A percentile compares a stretch with the other conserved stretches of the same genome.
Conservation (phyloP, 2,888 invertebrate species). For the Drepana falcataria region DNA sequence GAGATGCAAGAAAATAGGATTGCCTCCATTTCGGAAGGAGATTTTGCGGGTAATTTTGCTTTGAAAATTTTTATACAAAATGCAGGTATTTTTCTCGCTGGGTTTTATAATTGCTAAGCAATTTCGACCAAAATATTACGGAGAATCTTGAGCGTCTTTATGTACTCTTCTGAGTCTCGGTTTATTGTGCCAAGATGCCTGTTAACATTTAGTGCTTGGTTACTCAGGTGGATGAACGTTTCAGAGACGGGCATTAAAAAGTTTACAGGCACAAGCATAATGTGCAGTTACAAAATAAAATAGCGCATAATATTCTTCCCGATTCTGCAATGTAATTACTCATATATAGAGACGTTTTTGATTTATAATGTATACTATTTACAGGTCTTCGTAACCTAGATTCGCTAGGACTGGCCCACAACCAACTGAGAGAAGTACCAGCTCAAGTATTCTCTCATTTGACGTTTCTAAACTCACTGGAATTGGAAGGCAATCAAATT, state of each 20-base stretch:
- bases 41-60: conserved; percentile 85
- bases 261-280: background rate
- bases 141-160: background rate
- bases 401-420: conserved; percentile 91
- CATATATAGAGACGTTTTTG: too few species aligned
- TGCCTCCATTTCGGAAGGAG: conserved; percentile 86
- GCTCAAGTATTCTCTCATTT: conserved; percentile 90
- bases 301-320: too few species aligned
- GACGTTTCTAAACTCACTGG: conserved; percentile 89
- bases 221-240: too few species aligned
- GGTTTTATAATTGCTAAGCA: background rate
- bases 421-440: conserved; percentile 88
- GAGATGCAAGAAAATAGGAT: conserved; percentile 94
- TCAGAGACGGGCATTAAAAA: too few species aligned
- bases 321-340: too few species aligned
- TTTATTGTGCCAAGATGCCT: too few species aligned
- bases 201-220: too few species aligned
- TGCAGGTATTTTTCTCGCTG: background rate
- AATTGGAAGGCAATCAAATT: conserved; percentile 92
- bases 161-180: too few species aligned
- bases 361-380: conserved; percentile 4
- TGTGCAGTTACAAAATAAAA: too few species aligned
- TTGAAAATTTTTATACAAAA: background rate
- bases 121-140: background rate
- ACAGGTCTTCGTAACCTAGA: conserved; percentile 89